Evolutionary conservation across 2,888 invertebrate species (phyloP), one percentile per base, ranked within the genome.

Genomic region (Dynastes tityus): DNA sequence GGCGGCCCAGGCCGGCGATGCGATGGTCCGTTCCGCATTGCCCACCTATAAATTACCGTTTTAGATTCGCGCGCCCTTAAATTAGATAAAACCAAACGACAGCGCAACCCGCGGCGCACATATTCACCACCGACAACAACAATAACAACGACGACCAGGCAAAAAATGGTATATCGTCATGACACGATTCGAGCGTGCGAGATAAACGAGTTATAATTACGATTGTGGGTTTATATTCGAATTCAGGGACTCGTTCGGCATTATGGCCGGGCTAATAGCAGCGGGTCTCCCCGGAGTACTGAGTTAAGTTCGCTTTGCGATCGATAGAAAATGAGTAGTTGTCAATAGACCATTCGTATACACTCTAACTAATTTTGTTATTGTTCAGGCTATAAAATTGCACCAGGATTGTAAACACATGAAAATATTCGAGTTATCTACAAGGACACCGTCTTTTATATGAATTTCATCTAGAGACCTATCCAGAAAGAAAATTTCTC

Each of bases 201-300:
- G 77, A 77, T 68, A 68, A 77, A 77, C 77, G 68, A 77, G 77
- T 77, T 77, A 77, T 77, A 77, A 77, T 77, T 77, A 67, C 77
- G 77, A 77, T 77, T 77, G 45, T 32, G 77, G 55, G 77, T 77
- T 77, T 77, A 68, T 61, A 77, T 77, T 77, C 40, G 77, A 55
- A 77, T 53, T 77, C 58, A 58, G 77, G 77, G 77, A 68, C 77
- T 68, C 77, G 77, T 77, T 77, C 58, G 53, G 58, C 40, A 49
- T 68, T 68, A 77, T 68, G 68, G 58, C 5, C 55, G 68, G 68
- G 77, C 68, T 68, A 77, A 68, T 77, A 77, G 58, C 77, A 49
- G 40, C 8, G 68, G 58, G 77, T 77, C 77, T 77, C 77, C 16
- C 11, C 61, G 73, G 73, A 74, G 45, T 45, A 63, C 61, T 45